A percentile compares a stretch with the other conserved stretches of the same genome.
These are phyloP conservation scores for Bothrops jararaca DNA, from an alignment of 2,113 vertebrate genomes.

Conservation along the genomic window DNA sequence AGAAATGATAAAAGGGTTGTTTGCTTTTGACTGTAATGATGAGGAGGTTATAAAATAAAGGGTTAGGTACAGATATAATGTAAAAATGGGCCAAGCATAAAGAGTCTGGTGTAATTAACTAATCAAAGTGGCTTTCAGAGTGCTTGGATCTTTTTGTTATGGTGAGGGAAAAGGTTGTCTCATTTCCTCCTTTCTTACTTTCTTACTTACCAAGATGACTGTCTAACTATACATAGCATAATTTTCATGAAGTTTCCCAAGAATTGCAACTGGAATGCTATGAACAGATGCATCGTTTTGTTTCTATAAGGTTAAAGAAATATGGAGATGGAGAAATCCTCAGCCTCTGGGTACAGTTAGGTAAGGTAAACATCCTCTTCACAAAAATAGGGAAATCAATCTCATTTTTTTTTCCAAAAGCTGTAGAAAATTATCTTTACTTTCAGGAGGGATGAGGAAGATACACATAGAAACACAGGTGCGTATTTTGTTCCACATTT, in stretches of 20 bases:
- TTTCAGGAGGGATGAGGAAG: background rate
- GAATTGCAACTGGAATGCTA: background rate
- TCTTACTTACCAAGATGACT: background rate
- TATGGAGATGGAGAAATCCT: background rate
- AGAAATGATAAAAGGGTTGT: background rate
- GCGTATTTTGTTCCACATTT: background rate
- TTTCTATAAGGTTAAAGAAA: background rate
- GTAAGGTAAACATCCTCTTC: background rate
- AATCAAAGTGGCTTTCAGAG: background rate
- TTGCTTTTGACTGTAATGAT: constrained; percentile 47
- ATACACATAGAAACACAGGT: background rate
- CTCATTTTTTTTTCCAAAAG: background rate
- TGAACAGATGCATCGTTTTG: no score
- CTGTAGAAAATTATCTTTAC: background rate
- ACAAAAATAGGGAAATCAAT: background rate
- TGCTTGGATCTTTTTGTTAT: no score
- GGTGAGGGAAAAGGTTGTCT: background rate
- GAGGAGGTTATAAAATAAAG: constrained; percentile 34
- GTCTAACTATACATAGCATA: background rate
- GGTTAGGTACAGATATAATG: background rate
- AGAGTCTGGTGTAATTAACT: background rate
- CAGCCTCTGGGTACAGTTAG: background rate
- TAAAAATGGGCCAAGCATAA: constrained; percentile 26
- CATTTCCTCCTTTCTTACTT: no score
- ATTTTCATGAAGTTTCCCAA: background rate